Evolutionary conservation across 2,113 vertebrate genomes (phyloP), one percentile per base, ranked within the genome.

Genomic region (Chaenocephalus aceratus): DNA sequence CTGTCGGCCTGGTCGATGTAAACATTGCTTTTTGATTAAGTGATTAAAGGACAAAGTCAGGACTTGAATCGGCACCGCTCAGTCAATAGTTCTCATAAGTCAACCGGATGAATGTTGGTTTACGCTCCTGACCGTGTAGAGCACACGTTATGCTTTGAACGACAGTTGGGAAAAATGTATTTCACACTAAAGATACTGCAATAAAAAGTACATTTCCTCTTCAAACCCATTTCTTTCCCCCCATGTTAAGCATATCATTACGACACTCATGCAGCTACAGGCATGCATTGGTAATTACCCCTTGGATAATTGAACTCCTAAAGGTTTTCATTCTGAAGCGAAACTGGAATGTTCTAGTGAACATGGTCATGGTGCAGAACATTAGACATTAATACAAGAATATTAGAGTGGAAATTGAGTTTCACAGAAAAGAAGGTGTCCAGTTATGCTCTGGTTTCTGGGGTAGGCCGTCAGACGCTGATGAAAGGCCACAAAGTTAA

Each of bases 271-370:
- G 77, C 76, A 77, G 76, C 80, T 85, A 72, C 69, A 69, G 72
- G 76, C 86, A 76, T 83, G 80, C 74, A 77, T 84, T 78, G 88
- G 83, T 85, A 86, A 93, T 92, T 83, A 83, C 72, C 66, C 52
- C 49, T 85, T 67, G 44, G 86, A 87, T 93, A 91, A 93, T 84
- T 92, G 69, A 91, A 78, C 84, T 70, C 79, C 52, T 87, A 87
- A 89, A 91, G 86, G 86, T 89, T 91, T 91, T 91, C 52, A 78
- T 84, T 88, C 60, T 14, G 41, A 64, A 56, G 71, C 64, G 75
- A 80, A 84, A 84, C 83, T 68, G 18, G 46, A 70, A 77, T 82
- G 86, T 85, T 62, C 72, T 30, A 70, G 75, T 85, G 82, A 87
- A 80, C 69, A 61, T 62, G 69, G 77, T 62, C 83, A 82, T 34